Conservation (phyloP, 2,113 vertebrate genomes). For the Xenopus borealis region DNA sequence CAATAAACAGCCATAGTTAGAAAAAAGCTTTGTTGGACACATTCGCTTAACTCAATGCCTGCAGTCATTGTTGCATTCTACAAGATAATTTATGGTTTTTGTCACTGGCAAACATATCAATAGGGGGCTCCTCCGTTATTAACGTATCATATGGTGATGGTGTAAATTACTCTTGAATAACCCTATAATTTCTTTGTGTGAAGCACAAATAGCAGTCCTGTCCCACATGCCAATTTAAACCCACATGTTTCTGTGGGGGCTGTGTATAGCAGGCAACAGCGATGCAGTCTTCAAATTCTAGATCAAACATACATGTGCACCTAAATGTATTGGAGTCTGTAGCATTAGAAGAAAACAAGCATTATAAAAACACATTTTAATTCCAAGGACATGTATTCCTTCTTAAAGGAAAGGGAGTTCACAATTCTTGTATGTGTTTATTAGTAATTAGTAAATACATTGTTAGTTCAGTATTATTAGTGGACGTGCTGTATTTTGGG, state of each 20-base stretch:
- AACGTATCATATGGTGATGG: slow-evolving; percentile 31
- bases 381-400: background rate
- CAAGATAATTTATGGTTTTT: slow-evolving; percentile 41
- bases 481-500: no score
- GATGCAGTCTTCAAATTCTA: slow-evolving; percentile 16
- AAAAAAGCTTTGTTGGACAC: background rate
- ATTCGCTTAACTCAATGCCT: background rate
- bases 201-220: slow-evolving; percentile 28
- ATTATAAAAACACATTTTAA: slow-evolving; percentile 1
- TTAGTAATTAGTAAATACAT: no score
- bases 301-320: slow-evolving; percentile 6
- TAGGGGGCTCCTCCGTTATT: slow-evolving; percentile 31
- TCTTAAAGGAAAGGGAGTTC: no score
- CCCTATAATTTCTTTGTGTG: slow-evolving; percentile 36
- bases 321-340: background rate
- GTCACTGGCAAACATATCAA: slow-evolving; percentile 20
- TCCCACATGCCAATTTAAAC: slow-evolving; percentile 11
- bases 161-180: slow-evolving; percentile 23
- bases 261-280: background rate
- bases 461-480: no score
- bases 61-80: background rate
- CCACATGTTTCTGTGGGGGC: slow-evolving; percentile 23
- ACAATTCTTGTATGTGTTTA: no score
- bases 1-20: background rate
- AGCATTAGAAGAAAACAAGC: background rate